These are phyloP conservation scores for Hydropsyche betteni DNA, from an alignment of 2,888 invertebrate genomes.

Conservation along the genomic window DNA sequence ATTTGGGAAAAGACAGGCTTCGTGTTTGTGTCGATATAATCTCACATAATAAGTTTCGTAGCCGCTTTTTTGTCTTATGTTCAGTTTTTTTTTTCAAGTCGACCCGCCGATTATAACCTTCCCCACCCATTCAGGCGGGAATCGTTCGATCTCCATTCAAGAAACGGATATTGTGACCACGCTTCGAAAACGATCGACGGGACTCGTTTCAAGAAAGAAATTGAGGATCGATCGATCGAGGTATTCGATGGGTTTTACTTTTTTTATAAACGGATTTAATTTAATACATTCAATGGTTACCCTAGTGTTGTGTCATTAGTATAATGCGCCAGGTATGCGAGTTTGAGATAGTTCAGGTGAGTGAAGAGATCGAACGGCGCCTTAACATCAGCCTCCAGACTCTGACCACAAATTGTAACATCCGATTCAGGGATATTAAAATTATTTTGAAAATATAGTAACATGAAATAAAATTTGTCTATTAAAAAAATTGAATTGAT, in stretches of 20 bases:
- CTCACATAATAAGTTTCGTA: constrained; percentile 29
- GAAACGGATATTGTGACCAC: constrained; percentile 5
- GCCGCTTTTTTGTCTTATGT: too few relatives aligned
- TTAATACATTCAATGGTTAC: background rate
- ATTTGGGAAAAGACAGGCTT: constrained; percentile 6
- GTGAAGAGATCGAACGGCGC: constrained; percentile 21
- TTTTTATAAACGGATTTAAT: too few relatives aligned
- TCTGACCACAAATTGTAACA: background rate
- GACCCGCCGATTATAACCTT: constrained; percentile 23
- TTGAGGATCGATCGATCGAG: too few relatives aligned
- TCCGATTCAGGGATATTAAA: background rate
- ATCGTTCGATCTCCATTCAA: constrained; percentile 33
- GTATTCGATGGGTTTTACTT: too few relatives aligned
- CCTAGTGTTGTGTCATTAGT: constrained; percentile 11
- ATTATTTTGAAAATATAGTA: background rate
- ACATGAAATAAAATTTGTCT: background rate
- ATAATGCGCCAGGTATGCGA: constrained; percentile 22
- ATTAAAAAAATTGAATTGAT: too few relatives aligned
- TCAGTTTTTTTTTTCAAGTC: background rate
- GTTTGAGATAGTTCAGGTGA: constrained; percentile 25
- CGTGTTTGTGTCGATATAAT: constrained; percentile 30
- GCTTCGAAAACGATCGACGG: background rate
- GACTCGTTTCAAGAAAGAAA: background rate
- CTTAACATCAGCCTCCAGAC: constrained; percentile 18
- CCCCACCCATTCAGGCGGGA: constrained; percentile 34